These are phyloP conservation scores for Rhinoptilus africanus DNA, from an alignment of 2,113 vertebrate species.

Conservation along the genomic window DNA sequence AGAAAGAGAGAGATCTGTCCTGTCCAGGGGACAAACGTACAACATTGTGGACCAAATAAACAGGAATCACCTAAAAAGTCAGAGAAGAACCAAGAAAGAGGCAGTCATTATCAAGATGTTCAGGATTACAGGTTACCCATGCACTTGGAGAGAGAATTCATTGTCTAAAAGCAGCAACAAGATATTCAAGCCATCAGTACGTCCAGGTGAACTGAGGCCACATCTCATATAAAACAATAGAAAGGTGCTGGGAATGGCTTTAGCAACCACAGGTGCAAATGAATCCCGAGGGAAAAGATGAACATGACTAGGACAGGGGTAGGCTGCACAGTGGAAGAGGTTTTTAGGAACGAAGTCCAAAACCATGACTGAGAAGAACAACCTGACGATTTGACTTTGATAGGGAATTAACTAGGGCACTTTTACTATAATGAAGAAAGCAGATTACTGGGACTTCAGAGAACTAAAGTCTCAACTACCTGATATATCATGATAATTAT, in stretches of 20 bases:
- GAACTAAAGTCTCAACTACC: not conserved
- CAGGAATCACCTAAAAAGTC: not conserved
- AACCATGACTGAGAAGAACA: not conserved
- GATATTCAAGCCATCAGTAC: not conserved
- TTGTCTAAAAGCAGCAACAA: not conserved
- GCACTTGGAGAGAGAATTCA: not conserved
- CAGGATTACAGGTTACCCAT: not conserved
- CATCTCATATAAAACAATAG: not conserved
- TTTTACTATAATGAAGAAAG: not conserved
- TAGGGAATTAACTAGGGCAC: not conserved
- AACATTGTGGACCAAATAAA: not conserved
- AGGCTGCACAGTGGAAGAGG: fast-evolving
- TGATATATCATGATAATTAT: not conserved
- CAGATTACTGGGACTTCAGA: not conserved
- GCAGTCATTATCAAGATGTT: not conserved
- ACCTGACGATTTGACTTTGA: not conserved
- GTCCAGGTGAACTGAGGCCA: not conserved
- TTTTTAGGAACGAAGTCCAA: not conserved
- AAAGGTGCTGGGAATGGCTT: not conserved
- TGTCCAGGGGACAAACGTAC: not conserved
- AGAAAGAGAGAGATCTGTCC: not conserved
- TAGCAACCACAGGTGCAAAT: not conserved
- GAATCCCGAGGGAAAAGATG: not conserved
- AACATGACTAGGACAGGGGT: not conserved
- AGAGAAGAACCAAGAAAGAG: not conserved